Percentiles rank a stretch among this genome's conserved stretches.
phyloP scores from a whole-genome alignment of 2,888 invertebrate species.

The Callosobruchus maculatus region DNA sequence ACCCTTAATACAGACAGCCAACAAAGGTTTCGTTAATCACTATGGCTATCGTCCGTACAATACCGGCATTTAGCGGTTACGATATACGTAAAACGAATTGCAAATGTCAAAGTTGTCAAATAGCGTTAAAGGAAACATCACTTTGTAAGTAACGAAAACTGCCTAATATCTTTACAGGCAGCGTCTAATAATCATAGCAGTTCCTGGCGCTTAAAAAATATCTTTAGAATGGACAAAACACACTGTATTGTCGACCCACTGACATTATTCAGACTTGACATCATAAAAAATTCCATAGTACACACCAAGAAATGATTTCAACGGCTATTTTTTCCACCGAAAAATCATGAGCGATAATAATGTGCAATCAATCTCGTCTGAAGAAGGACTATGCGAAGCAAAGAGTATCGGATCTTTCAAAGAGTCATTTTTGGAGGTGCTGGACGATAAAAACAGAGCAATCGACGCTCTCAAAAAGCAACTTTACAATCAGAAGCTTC shows the following conservation, averaged over 20 bases:
- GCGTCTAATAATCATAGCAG: no score
- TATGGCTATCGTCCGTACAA: no score
- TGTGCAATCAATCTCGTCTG: background rate
- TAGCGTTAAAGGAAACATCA: no score
- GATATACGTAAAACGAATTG: no score
- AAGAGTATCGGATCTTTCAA: background rate
- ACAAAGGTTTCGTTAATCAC: no score
- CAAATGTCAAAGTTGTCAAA: no score
- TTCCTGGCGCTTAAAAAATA: no score
- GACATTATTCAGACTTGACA: background rate
- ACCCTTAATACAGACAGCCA: no score
- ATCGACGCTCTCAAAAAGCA: slow-evolving; percentile 34
- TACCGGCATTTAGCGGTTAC: no score
- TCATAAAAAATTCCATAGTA: background rate
- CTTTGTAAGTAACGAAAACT: no score
- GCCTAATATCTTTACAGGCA: no score
- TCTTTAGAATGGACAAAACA: no score
- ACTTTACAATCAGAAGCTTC: slow-evolving; percentile 38
- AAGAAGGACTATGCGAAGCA: background rate
- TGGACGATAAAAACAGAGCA: slow-evolving; percentile 39
- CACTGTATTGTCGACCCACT: background rate
- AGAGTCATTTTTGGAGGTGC: slow-evolving; percentile 24
- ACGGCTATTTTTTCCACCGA: background rate
- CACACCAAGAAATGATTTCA: background rate
- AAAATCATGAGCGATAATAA: background rate